These are phyloP conservation scores for Myotis lucifugus DNA, from an alignment of 2,113 vertebrate genomes.

Conservation along the genomic window DNA sequence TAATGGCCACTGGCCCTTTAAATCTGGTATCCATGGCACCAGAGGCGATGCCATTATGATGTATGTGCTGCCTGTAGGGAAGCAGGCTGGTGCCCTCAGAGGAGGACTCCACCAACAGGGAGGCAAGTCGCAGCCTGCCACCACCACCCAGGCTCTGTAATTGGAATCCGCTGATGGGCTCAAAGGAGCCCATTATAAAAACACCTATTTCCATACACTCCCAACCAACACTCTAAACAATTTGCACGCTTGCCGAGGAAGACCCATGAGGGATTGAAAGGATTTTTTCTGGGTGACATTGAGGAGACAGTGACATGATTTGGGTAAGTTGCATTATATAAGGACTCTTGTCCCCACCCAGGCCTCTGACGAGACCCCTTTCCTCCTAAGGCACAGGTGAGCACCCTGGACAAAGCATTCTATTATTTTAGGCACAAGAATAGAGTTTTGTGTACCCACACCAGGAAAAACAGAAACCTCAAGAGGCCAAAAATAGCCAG, in stretches of 20 bases:
- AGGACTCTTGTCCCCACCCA: background rate
- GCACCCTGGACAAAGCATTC: background rate
- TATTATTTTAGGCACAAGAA: background rate
- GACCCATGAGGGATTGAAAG: background rate
- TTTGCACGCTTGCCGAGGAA: background rate
- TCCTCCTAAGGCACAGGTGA: background rate
- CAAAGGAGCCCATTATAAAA: slow-evolving; percentile 45
- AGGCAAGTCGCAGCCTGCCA: slow-evolving; percentile 45
- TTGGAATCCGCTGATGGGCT: background rate
- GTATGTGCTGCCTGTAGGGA: background rate
- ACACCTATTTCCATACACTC: slow-evolving; percentile 10
- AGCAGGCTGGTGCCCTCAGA: background rate
- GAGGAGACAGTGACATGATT: slow-evolving; percentile 37
- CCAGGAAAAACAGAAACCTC: background rate
- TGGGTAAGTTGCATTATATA: slow-evolving; percentile 60
- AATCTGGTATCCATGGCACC: slow-evolving; percentile 56
- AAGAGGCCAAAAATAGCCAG: background rate
- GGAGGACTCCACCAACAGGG: slow-evolving; percentile 6
- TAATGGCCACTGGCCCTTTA: slow-evolving; percentile 64
- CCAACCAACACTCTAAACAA: background rate
- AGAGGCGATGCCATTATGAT: slow-evolving; percentile 43
- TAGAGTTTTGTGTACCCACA: background rate
- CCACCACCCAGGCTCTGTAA: slow-evolving; percentile 42
- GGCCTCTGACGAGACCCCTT: background rate
- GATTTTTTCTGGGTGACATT: background rate